Base-by-base conservation (phyloP, 2,797 vertebrate genomes). In the Mus caroli region DNA sequence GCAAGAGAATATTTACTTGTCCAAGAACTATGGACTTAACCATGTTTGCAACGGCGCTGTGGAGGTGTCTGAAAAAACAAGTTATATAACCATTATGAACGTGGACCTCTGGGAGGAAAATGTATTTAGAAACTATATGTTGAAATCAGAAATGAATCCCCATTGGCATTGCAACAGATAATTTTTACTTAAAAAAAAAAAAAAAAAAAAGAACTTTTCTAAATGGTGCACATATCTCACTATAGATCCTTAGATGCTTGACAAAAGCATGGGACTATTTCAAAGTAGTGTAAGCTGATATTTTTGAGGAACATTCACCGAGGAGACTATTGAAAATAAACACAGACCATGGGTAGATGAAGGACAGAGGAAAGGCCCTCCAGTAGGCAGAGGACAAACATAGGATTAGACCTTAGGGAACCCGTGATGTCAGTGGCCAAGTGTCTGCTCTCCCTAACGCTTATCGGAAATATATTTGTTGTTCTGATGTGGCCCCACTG, bases 1-100 rank as follows among this genome's bases (percentile, higher is more conserved):
- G 94, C 96, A 90, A 83, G 82, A 96, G 85, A 94, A 79, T 31
- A 82, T 92, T 90, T 75, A 69, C 93, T 54, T 11, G 69, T 85
- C 34, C 60, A 58, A 37, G 76, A 94, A 52, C 62, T 56, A 64
- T 9, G 22, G 28, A 11, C 40, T 64, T 6, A 50, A 50, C 67
- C 56, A n/a, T 56, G n/a, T 37, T 78, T 10, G 31, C 14, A 95
- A 90, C 15, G 43, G 76, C 43, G 58, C 11, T 46, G 0, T 26
- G 31, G 52, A 34, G 40, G 31, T 82, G 34, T 58, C 62, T 80
- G 50, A 31, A 91, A 78, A 92, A 94, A 22, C 15, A 89, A 94
- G 46, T 78, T 77, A 90, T 26, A 56, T 64, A 92, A 58, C 34
- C 58, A 50, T 14, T 8, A 50, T 14, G 8, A 56, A 71, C 13